Evolutionary conservation across 1,140 invertebrate species (phyloP).

Genomic region (Aplysia californica): DNA sequence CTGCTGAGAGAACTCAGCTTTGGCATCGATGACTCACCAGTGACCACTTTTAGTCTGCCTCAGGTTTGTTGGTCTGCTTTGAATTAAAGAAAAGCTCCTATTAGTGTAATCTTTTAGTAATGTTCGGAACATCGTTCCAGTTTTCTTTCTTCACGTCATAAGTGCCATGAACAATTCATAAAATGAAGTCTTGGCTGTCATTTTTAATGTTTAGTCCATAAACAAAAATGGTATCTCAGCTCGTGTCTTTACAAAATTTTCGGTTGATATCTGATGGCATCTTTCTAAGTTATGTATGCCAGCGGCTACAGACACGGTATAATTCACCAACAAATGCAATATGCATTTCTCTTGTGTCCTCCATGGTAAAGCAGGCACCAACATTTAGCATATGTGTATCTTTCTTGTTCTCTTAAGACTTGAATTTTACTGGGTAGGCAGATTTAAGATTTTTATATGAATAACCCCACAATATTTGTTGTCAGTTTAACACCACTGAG

Average conservation of each 20-base stretch:
- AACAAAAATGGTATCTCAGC: not conserved
- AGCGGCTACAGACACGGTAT: too few relatives aligned
- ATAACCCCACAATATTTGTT: too few relatives aligned
- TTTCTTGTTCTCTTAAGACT: not conserved
- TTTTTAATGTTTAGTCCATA: not conserved
- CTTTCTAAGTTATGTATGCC: too few relatives aligned
- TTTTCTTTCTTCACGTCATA: not conserved
- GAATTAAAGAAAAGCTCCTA: not conserved
- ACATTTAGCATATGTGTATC: not conserved
- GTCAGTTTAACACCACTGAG: too few relatives aligned
- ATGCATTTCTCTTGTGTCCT: too few relatives aligned
- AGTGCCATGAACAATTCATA: not conserved
- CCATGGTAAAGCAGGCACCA: not conserved
- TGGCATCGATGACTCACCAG: slow-evolving; percentile 50
- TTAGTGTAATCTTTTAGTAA: too few relatives aligned
- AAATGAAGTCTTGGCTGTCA: too few relatives aligned
- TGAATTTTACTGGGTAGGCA: not conserved
- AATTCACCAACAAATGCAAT: too few relatives aligned
- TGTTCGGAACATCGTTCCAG: not conserved
- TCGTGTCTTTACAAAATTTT: not conserved
- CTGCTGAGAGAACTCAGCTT: slow-evolving; percentile 41
- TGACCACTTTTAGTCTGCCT: slow-evolving; percentile 45
- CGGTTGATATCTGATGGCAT: not conserved
- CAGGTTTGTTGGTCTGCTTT: slow-evolving; percentile 42
- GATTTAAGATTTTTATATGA: not conserved